Evolutionary conservation across 2,797 vertebrate species (phyloP), one percentile per base, ranked within the genome.

Genomic region (Macropodus opercularis): DNA sequence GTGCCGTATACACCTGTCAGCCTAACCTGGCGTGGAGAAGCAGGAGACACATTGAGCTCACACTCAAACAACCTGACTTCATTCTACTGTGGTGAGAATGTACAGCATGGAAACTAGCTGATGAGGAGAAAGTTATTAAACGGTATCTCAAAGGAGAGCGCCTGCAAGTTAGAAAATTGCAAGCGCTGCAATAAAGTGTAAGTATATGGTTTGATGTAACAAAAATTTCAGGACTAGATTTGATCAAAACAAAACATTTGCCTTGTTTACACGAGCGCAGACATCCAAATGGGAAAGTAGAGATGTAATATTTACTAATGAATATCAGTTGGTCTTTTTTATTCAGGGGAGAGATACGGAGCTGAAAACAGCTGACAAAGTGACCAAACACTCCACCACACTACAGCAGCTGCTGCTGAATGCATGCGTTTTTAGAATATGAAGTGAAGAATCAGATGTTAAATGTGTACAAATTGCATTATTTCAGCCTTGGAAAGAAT

Each of bases 91-190:
- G 24, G 55, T 26, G 59, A 62, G 68, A 85, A 62, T 47, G 58
- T 72, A 46, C 57, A 54, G 73, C 62, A 23, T 24, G 59, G 69
- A 83, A 87, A 86, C 26, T 40, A 79, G 83, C 83, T 86, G 87
- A 89, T 85, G 85, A 86, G 76, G 76, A 79, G 67, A 79, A 89
- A 87, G 81, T 87, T 85, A 80, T 84, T 84, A 75, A 71, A 68
- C 56, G 78, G 54, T 46, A 40, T 82, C 80, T 85, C 83, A 79
- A 26, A 32, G 48, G 81, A 67, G 71, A 71, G 64, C 21, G 26
- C 41, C 35, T 56, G 64, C 46, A 65, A 81, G 72, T 67, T 62
- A 27, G 44, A 59, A 79, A 82, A 79, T 39, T 84, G 85, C 87
- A 80, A 85, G 65, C 81, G 4, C 44, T 57, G 87, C 85, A 86